Conservation (phyloP, 53 echinoderm and acorn worm genomes). For the Arbacia lixula region DNA sequence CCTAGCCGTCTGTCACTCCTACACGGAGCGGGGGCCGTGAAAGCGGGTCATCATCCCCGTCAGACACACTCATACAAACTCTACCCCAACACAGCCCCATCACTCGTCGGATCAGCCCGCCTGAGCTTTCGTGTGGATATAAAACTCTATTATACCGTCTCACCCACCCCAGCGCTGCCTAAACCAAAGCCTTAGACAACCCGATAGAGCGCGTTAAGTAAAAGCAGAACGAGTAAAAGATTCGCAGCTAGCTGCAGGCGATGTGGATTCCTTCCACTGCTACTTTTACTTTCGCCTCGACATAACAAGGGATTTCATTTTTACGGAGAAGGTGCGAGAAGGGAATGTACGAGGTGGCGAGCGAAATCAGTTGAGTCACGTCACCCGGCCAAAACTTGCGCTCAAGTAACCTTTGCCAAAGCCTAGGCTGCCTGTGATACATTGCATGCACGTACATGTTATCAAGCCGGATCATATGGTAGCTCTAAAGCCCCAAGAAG, state of each 20-base stretch:
- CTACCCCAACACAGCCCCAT: slow-evolving; percentile 6
- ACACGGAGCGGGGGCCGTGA: not conserved
- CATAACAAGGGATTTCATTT: slow-evolving; percentile 30
- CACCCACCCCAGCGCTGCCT: slow-evolving; percentile 36
- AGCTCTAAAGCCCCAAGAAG: too few species aligned
- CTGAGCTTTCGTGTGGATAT: slow-evolving; percentile 53
- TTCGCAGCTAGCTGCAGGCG: slow-evolving; percentile 41
- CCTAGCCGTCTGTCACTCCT: slow-evolving; percentile 34
- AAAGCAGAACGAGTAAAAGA: slow-evolving; percentile 53
- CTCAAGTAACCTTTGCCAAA: slow-evolving; percentile 26
- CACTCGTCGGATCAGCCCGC: slow-evolving; percentile 38
- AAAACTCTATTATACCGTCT: slow-evolving; percentile 52
- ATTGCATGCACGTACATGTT: too few species aligned
- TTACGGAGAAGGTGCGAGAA: slow-evolving; percentile 46
- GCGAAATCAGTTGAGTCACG: slow-evolving; percentile 44
- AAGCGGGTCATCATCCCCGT: slow-evolving; percentile 52
- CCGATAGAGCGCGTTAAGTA: slow-evolving; percentile 50
- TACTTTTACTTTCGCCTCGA: slow-evolving; percentile 46
- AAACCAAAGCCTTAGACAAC: too few species aligned
- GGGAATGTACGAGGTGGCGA: slow-evolving; percentile 35
- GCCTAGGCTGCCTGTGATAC: too few species aligned
- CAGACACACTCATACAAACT: slow-evolving; percentile 33
- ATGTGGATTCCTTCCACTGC: slow-evolving; percentile 35
- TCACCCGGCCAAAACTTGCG: not conserved
- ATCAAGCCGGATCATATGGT: too few species aligned